Evolutionary conservation across 2,113 vertebrate genomes (phyloP).

Genomic region (Balaeniceps rex): DNA sequence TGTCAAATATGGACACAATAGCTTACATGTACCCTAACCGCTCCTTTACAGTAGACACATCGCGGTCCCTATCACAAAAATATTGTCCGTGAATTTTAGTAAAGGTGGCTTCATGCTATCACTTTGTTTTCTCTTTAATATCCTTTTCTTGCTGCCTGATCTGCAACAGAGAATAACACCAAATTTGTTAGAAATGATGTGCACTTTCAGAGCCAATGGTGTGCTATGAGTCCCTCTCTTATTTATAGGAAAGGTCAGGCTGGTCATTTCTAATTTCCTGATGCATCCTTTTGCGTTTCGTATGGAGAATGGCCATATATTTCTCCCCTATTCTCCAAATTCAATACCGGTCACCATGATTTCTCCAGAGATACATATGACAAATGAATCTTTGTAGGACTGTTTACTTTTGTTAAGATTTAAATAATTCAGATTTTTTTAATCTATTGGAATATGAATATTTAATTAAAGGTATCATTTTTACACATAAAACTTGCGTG

Average conservation of each 20-base stretch:
- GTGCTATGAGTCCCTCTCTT: conserved; percentile 32
- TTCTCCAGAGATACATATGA: neutral
- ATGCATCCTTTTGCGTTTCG: neutral
- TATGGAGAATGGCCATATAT: neutral
- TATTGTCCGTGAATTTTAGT: neutral
- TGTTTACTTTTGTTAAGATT: neutral
- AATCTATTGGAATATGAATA: neutral
- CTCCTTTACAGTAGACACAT: neutral
- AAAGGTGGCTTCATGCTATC: neutral
- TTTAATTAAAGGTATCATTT: neutral
- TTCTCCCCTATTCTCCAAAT: neutral
- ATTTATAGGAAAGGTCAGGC: conserved; percentile 34
- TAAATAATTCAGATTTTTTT: neutral
- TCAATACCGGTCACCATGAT: neutral
- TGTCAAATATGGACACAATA: neutral
- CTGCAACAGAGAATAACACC: conserved; percentile 13
- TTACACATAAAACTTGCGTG: neutral
- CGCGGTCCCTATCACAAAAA: neutral
- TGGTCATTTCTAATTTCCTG: conserved; percentile 61
- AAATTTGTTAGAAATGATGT: conserved; percentile 42
- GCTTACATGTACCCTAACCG: neutral
- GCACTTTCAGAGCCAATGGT: conserved; percentile 10
- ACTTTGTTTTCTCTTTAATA: conserved; percentile 38
- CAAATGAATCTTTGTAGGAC: neutral
- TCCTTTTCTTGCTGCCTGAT: neutral